Conservation (phyloP, 1,140 invertebrate species). For the Drosophila saltans region DNA sequence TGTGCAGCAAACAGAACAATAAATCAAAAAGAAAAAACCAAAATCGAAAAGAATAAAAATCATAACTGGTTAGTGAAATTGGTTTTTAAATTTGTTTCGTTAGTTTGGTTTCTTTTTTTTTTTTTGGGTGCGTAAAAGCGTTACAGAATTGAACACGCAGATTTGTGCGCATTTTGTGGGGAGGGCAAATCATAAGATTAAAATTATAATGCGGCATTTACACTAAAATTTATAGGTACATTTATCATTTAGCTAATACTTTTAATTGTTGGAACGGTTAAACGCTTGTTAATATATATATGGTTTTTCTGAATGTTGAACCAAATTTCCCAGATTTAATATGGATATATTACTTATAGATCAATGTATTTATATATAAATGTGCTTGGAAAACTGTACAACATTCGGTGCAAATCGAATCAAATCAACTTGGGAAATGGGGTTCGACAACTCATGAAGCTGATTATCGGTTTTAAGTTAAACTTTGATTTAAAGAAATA, state of each 20-base stretch:
- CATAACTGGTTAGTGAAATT: conserved; percentile 56
- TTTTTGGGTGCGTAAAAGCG: conserved; percentile 61
- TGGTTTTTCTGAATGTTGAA: conserved; percentile 47
- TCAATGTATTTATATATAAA: background rate
- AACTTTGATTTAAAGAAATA: conserved; percentile 64
- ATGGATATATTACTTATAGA: conserved; percentile 17
- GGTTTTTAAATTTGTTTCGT: conserved; percentile 7
- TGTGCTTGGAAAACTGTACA: conserved; percentile 50
- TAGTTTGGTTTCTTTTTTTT: conserved; percentile 39
- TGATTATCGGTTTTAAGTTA: conserved; percentile 63
- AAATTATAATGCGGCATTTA: conserved; percentile 68
- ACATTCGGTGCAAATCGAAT: conserved; percentile 46
- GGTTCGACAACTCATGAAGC: conserved; percentile 64
- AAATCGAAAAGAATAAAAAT: background rate
- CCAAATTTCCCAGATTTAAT: conserved; percentile 61
- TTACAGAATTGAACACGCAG: conserved; percentile 47
- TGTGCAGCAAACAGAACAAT: conserved; percentile 58
- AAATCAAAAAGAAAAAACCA: conserved; percentile 27
- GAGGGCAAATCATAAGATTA: conserved; percentile 38
- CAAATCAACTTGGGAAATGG: conserved; percentile 50
- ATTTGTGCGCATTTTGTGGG: background rate
- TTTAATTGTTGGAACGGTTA: conserved; percentile 51
- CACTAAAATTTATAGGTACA: conserved; percentile 62
- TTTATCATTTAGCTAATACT: conserved; percentile 65
- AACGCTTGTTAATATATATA: conserved; percentile 20